Percentiles rank a stretch among this genome's conserved stretches.
Evolutionary conservation across 2,888 invertebrate species (phyloP).

Genomic region (Trissoscelio sp.): DNA sequence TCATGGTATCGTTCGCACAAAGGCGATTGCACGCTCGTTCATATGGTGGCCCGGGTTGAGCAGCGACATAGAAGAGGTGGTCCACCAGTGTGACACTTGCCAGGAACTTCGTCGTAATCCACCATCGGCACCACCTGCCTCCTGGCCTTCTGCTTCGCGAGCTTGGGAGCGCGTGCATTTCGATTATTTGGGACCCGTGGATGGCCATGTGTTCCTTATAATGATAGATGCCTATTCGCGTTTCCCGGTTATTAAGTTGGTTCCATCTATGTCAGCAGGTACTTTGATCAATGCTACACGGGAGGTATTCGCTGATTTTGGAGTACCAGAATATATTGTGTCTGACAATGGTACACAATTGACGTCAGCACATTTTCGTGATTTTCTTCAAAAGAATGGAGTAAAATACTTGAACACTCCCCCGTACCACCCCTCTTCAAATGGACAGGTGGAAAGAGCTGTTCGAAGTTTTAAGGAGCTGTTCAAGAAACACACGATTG

Average conservation of each 20-base stretch:
- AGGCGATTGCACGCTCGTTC: conserved; percentile 5
- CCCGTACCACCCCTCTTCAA: conserved; percentile 22
- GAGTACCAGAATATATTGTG: conserved; percentile 6
- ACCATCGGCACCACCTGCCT: not conserved
- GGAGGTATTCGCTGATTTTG: conserved; percentile 17
- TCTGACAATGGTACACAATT: conserved; percentile 32
- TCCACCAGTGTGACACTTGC: not conserved
- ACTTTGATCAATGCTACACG: not conserved
- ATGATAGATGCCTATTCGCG: conserved; percentile 25
- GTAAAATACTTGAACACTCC: conserved; percentile 10
- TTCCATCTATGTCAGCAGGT: conserved; percentile 16
- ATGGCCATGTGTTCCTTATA: conserved; percentile 17
- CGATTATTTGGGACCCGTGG: conserved; percentile 32
- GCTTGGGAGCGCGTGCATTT: conserved; percentile 34
- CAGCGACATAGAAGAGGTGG: not conserved
- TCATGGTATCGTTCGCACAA: conserved; percentile 23
- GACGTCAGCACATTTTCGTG: conserved; percentile 1
- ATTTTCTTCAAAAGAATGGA: conserved; percentile 14
- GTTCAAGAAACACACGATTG: not conserved
- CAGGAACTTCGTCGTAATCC: conserved; percentile 23
- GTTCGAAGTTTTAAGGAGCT: conserved; percentile 16
- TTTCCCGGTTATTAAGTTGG: conserved; percentile 25
- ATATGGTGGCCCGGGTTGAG: conserved; percentile 33
- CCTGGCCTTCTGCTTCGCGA: conserved; percentile 21
- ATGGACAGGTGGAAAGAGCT: conserved; percentile 2